Conservation (phyloP, 2,113 vertebrate genomes). For the Chitala chitala region DNA sequence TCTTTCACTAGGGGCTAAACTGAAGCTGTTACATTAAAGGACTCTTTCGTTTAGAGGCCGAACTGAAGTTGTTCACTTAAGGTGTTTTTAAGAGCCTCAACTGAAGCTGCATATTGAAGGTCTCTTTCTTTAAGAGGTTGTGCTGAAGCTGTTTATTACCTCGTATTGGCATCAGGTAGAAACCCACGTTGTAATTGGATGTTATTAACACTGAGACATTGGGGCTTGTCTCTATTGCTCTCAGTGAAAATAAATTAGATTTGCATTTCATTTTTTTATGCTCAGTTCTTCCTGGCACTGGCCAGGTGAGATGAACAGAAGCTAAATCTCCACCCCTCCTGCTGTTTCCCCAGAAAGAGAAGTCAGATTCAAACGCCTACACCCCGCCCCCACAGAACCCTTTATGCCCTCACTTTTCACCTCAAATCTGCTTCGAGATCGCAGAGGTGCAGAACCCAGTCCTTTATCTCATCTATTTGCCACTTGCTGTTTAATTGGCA, state of each 20-base stretch:
- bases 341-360: background rate
- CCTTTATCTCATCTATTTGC: background rate
- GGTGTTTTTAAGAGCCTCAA: background rate
- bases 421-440: background rate
- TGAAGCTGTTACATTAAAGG: no score
- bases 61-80: no score
- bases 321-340: background rate
- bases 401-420: background rate
- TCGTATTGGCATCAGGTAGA: background rate
- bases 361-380: background rate
- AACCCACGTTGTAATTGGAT: background rate
- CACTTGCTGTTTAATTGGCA: constrained; percentile 2
- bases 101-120: background rate
- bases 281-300: background rate
- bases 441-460: background rate
- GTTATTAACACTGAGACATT: background rate
- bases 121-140: background rate
- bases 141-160: background rate
- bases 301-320: background rate
- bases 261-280: background rate
- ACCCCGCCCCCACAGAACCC: background rate
- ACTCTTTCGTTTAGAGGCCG: no score
- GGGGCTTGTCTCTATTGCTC: background rate
- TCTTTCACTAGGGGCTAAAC: no score
- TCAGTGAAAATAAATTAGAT: constrained; percentile 4